Evolutionary conservation across 2,888 invertebrate species (phyloP).

Genomic region (Blastobasis lacticolella): DNA sequence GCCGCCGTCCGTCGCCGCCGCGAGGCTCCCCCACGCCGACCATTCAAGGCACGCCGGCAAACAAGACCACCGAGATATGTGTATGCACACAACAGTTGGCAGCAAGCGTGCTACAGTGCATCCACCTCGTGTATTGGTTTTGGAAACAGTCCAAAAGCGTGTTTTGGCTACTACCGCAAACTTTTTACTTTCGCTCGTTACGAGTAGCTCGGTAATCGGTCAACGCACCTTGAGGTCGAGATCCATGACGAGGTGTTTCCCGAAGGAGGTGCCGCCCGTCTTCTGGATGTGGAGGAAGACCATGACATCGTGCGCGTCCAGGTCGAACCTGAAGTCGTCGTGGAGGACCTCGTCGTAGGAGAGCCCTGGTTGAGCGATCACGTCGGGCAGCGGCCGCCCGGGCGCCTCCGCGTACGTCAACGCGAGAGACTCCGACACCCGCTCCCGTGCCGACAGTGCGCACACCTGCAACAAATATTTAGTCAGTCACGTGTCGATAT

Average conservation of each 20-base stretch:
- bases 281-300: conserved; percentile 99
- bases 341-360: conserved; percentile 91
- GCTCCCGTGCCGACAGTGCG: conserved; percentile 79
- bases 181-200: conserved; percentile 3
- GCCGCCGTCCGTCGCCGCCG: neutral
- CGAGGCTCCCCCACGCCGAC: no score
- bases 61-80: neutral
- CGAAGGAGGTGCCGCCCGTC: conserved; percentile 98
- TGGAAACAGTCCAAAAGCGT: conserved; percentile 10
- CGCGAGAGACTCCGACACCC: conserved; percentile 71
- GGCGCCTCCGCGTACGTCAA: conserved; percentile 67
- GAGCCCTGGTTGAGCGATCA: conserved; percentile 77
- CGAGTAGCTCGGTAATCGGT: neutral
- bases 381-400: conserved; percentile 67
- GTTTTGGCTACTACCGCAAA: conserved; percentile 5
- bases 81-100: neutral
- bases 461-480: conserved; percentile 74
- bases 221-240: conserved; percentile 80
- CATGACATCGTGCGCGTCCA: conserved; percentile 96
- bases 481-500: neutral
- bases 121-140: conserved; percentile 3
- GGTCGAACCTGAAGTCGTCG: conserved; percentile 91
- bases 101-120: conserved; percentile 6
- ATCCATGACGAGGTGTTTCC: conserved; percentile 96
- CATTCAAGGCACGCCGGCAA: no score